Percentiles rank a stretch among this genome's conserved stretches.
Conservation (phyloP, 2,113 vertebrate genomes). For the Callipepla californica region DNA sequence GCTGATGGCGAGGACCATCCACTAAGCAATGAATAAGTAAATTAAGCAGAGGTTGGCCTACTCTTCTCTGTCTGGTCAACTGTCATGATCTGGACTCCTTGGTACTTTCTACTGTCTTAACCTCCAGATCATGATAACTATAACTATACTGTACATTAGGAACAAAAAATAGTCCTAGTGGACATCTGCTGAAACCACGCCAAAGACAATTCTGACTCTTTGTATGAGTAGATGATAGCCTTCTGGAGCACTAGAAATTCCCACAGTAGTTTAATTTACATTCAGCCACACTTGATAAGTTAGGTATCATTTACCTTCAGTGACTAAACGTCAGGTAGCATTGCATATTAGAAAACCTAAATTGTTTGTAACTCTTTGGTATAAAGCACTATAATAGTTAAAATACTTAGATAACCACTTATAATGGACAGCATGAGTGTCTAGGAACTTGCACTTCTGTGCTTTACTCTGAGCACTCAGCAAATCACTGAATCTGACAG, state of each 20-base stretch:
- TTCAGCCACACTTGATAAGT: background rate
- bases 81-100: background rate
- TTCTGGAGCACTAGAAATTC: background rate
- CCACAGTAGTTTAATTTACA: background rate
- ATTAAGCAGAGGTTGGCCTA: background rate
- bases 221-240: background rate
- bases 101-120: background rate
- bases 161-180: background rate
- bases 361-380: background rate
- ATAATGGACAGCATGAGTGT: background rate
- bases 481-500: accelerated
- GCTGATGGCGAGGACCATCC: background rate
- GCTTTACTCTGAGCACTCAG: background rate
- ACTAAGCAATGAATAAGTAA: background rate
- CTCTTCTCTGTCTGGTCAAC: background rate
- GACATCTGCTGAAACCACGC: background rate
- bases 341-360: background rate
- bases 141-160: background rate
- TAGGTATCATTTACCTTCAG: background rate
- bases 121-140: background rate
- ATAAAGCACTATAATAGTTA: background rate
- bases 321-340: background rate
- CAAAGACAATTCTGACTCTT: background rate
- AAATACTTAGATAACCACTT: background rate
- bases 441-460: background rate